These are phyloP conservation scores for Pogona vitticeps DNA, from an alignment of 2,113 vertebrate species.

Conservation along the genomic window DNA sequence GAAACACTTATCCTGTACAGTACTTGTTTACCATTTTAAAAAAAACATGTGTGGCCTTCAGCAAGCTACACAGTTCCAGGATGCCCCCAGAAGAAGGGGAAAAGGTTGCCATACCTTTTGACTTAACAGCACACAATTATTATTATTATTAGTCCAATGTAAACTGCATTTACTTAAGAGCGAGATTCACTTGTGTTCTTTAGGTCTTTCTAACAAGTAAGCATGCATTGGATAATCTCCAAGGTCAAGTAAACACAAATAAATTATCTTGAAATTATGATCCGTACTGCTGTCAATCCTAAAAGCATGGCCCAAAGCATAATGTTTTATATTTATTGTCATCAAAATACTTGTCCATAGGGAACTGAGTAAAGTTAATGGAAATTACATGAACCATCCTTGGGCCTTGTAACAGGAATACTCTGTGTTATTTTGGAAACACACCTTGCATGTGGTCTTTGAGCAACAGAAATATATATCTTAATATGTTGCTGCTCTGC, in stretches of 20 bases:
- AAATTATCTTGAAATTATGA: neutral
- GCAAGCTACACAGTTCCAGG: too few relatives aligned
- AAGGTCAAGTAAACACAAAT: neutral
- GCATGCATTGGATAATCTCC: neutral
- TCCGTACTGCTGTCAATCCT: neutral
- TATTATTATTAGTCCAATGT: neutral
- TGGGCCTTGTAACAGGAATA: neutral
- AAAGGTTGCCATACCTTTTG: too few relatives aligned
- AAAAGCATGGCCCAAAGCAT: neutral
- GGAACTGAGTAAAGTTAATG: neutral
- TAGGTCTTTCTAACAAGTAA: neutral
- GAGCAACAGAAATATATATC: neutral
- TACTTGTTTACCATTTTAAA: neutral
- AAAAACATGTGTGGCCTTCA: neutral
- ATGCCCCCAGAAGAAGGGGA: too few relatives aligned
- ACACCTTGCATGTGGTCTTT: neutral
- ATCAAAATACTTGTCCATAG: neutral
- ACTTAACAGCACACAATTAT: too few relatives aligned
- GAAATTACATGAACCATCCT: neutral
- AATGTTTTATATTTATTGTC: neutral
- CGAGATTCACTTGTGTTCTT: neutral
- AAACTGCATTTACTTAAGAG: neutral
- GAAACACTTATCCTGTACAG: neutral
- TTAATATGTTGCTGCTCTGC: neutral
- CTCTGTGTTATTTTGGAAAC: neutral